These are phyloP conservation scores for Conchocele bisecta DNA, from an alignment of 2,888 invertebrate genomes.

Conservation along the genomic window DNA sequence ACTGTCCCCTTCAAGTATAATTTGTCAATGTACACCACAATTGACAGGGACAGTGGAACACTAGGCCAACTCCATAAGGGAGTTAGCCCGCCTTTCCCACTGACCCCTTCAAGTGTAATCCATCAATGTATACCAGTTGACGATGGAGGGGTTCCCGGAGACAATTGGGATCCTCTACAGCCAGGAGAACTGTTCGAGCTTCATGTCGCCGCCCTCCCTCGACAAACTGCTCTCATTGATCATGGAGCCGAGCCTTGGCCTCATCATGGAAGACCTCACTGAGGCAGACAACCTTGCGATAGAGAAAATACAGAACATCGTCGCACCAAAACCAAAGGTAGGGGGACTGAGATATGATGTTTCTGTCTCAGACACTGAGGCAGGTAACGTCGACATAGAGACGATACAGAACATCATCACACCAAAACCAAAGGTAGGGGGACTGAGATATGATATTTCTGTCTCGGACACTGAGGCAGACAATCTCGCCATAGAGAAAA, in stretches of 20 bases:
- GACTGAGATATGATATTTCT: too few relatives aligned
- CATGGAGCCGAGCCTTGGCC: constrained; percentile 57
- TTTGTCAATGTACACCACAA: too few relatives aligned
- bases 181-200: constrained; percentile 50
- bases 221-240: constrained; percentile 50
- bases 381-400: constrained; percentile 51
- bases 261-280: constrained; percentile 38
- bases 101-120: too few relatives aligned
- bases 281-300: constrained; percentile 51
- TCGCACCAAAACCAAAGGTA: constrained; percentile 61
- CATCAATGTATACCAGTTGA: too few relatives aligned
- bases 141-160: constrained; percentile 62
- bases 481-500: constrained; percentile 46
- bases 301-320: constrained; percentile 55
- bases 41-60: too few relatives aligned
- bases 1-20: too few relatives aligned
- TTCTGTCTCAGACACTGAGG: too few relatives aligned
- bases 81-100: too few relatives aligned
- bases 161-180: constrained; percentile 58
- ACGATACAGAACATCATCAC: constrained; percentile 54
- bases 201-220: constrained; percentile 50
- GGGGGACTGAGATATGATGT: too few relatives aligned
- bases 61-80: too few relatives aligned
- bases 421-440: constrained; percentile 58
- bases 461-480: too few relatives aligned